phyloP scores from a whole-genome alignment of 2,113 vertebrate genomes.

The Synchiropus splendidus region DNA sequence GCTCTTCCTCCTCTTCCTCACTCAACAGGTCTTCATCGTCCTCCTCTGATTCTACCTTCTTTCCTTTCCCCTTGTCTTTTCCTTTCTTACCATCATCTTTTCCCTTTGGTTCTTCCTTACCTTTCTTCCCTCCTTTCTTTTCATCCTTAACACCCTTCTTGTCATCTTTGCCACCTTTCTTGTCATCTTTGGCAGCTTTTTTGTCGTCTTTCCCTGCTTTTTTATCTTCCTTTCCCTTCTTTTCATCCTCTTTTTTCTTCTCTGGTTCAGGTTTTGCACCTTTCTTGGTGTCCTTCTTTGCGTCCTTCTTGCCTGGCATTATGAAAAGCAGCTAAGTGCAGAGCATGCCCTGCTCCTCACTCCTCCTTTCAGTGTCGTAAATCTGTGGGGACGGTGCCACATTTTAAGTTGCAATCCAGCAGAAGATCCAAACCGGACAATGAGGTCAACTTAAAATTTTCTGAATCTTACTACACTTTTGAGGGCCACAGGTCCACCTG shows the following conservation, averaged over 20 bases:
- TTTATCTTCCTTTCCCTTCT: constrained; percentile 57
- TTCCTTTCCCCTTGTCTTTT: constrained; percentile 71
- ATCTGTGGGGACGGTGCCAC: no score
- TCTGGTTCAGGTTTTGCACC: constrained; percentile 53
- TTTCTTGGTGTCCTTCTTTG: constrained; percentile 60
- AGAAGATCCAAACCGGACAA: no score
- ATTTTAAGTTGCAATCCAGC: no score
- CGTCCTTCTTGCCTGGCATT: constrained; percentile 78
- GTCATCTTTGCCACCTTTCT: constrained; percentile 45
- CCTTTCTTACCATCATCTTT: constrained; percentile 68
- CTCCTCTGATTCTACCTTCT: constrained; percentile 71
- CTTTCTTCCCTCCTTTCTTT: constrained; percentile 61
- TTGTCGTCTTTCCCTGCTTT: constrained; percentile 51
- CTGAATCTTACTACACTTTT: constrained; percentile 18
- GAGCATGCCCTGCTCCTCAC: constrained; percentile 41
- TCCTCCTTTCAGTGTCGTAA: no score
- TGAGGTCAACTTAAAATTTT: no score
- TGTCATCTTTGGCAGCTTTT: constrained; percentile 52
- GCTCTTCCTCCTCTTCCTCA: constrained; percentile 47
- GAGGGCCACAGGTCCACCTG: constrained; percentile 36
- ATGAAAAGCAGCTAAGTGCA: constrained; percentile 38
- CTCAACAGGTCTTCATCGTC: constrained; percentile 63
- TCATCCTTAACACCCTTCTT: constrained; percentile 48
- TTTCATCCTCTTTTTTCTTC: constrained; percentile 59
- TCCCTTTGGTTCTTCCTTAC: constrained; percentile 61